Percentiles rank a stretch among this genome's conserved stretches.
These are phyloP conservation scores for Arothron firmamentum DNA, from an alignment of 2,113 vertebrate species.

Conservation along the genomic window DNA sequence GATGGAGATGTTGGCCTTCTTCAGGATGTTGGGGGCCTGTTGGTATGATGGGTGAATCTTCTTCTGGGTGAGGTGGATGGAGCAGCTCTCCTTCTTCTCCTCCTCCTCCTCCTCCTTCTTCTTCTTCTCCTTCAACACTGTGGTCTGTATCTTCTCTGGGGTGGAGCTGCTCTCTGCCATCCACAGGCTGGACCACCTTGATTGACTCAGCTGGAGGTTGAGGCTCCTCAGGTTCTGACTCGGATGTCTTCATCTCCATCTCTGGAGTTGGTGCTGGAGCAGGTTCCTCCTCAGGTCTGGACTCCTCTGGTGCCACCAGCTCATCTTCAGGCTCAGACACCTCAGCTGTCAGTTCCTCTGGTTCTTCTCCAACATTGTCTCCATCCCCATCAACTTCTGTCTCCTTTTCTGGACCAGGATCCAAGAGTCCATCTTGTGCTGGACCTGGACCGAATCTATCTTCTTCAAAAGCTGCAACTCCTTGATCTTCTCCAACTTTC, in stretches of 20 bases:
- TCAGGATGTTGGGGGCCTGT: not conserved
- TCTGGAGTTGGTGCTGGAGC: conserved; percentile 18
- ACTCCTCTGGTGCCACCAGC: not conserved
- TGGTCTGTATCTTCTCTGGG: conserved; percentile 15
- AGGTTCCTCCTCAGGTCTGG: conserved; percentile 1
- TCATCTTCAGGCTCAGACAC: not conserved
- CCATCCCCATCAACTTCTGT: not conserved
- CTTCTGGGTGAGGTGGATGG: conserved; percentile 4
- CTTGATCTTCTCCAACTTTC: conserved; percentile 3
- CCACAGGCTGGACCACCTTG: conserved; percentile 32
- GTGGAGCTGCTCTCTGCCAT: conserved; percentile 4
- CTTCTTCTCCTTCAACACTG: conserved; percentile 8
- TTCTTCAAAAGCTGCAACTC: not conserved
- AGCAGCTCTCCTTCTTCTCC: conserved; percentile 13
- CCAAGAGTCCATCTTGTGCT: no score
- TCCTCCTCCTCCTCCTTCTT: no score
- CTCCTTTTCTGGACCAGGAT: no score
- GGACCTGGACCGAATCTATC: not conserved
- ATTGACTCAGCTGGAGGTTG: conserved; percentile 43
- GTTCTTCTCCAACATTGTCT: conserved; percentile 1
- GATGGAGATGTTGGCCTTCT: not conserved
- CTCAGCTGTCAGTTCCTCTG: not conserved
- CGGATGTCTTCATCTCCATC: conserved; percentile 14
- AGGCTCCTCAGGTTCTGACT: conserved; percentile 6
- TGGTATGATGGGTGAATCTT: conserved; percentile 34